Evolutionary conservation across 1,140 invertebrate species (phyloP), one percentile per base, ranked within the genome.

Genomic region (Probaryconus sp.): DNA sequence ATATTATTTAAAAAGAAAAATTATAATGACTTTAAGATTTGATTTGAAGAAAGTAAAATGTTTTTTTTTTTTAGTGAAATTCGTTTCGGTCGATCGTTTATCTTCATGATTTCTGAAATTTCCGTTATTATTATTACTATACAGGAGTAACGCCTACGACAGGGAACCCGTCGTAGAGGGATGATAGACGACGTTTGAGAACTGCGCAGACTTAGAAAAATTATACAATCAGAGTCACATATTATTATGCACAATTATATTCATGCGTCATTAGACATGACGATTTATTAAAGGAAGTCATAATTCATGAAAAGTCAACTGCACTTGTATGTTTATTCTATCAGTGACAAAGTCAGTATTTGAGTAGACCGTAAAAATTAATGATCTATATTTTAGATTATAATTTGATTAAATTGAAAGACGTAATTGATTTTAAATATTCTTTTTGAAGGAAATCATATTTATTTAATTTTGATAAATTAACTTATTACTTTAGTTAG

Each of bases 231-330:
- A 58, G 7, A 35, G 11, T 45, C 37, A 17, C 60, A 60, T 24
- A 60, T 69, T 55, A 69, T 69, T 40, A 61, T 70, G 61, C 55
- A 51, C 56, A 42, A 70, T 53, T 61, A 55, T 38, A 56, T 38
- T 40, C 38, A 55, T 61, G 45, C 48, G 48, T 70, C 48, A 53
- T 69, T 60, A 53, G 16, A 60, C 4, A 13, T 45, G 38, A 69
- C 60, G 55, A 69, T 69, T 48, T 38, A 53, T 47, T 21, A 21
- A 64, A 64, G 48, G 28, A 55, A 64, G 28, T 45, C 33, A 48
- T 61, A 61, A 7, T 51, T 55, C 47, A 65, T 55, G 40, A 65
- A 65, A 21, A 14, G 9, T 55, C 61, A 20, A 28, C 24, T 6
- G 10, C 14, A 31, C 9, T 37, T 16, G 40, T 60, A 37, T 14